A percentile compares a stretch with the other conserved stretches of the same genome.
Evolutionary conservation across 2,888 invertebrate genomes (phyloP).

Genomic region (Pollenia labialis): DNA sequence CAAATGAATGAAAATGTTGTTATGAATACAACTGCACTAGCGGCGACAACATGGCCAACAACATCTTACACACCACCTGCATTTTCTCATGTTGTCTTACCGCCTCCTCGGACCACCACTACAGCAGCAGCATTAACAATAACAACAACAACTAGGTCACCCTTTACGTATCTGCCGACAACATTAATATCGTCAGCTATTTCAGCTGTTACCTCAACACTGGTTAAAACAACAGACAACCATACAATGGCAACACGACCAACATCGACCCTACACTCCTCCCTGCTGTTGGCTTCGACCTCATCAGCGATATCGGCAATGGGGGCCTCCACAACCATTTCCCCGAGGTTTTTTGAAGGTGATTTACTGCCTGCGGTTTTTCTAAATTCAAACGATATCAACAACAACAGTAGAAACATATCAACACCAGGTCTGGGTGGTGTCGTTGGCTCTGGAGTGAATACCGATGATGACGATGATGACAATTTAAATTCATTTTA

Average conservation of each 20-base stretch:
- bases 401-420: constrained; percentile 42
- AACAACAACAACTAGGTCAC: constrained; percentile 33
- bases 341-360: constrained; percentile 61
- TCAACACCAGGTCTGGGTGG: constrained; percentile 34
- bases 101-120: constrained; percentile 77
- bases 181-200: constrained; percentile 72
- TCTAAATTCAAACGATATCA: constrained; percentile 45
- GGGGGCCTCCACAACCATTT: constrained; percentile 1
- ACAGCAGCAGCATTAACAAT: constrained; percentile 16
- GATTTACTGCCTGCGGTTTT: constrained; percentile 65
- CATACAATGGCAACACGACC: constrained; percentile 62
- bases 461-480: constrained; percentile 57
- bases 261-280: constrained; percentile 36
- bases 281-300: constrained; percentile 14
- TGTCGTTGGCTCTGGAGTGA: constrained; percentile 1
- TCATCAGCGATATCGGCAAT: constrained; percentile 7
- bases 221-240: constrained; percentile 82
- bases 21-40: constrained; percentile 25
- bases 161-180: constrained; percentile 34
- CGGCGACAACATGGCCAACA: constrained; percentile 29
- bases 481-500: constrained; percentile 83
- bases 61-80: constrained; percentile 78
- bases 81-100: constrained; percentile 81
- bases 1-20: constrained; percentile 50
- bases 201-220: constrained; percentile 74